Percentiles rank a stretch among this genome's conserved stretches.
Evolutionary conservation across 2,888 invertebrate species (phyloP).

Genomic region (Branchipolynoe longqiensis): DNA sequence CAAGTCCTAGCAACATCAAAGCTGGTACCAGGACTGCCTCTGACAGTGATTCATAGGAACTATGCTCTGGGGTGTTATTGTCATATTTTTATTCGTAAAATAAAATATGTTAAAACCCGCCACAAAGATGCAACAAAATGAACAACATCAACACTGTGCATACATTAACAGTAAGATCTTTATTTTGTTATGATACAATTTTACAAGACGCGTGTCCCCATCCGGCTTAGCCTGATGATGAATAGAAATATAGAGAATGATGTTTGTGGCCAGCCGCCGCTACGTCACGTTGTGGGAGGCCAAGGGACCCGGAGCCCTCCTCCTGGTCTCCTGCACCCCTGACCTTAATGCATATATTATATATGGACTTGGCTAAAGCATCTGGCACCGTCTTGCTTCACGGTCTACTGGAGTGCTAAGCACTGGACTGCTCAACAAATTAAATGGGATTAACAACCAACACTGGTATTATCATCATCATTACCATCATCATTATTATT

Average conservation of each 20-base stretch:
- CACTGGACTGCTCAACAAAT: conserved; percentile 48
- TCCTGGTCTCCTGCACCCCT: neutral
- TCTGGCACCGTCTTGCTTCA: neutral
- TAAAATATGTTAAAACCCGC: too few species aligned
- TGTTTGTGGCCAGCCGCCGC: neutral
- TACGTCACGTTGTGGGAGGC: too few species aligned
- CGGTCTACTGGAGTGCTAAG: conserved; percentile 1
- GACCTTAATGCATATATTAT: conserved; percentile 35
- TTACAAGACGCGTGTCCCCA: conserved; percentile 40
- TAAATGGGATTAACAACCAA: conserved; percentile 43
- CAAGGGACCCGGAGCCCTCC: too few species aligned
- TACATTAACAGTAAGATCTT: conserved; percentile 51
- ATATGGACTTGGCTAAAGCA: conserved; percentile 45
- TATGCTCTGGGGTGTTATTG: too few species aligned
- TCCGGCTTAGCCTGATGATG: conserved; percentile 28
- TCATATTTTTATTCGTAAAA: neutral
- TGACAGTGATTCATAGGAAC: too few species aligned
- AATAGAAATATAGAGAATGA: conserved; percentile 51
- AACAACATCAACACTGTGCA: neutral
- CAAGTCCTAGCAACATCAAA: too few species aligned
- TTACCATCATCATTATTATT: conserved; percentile 11
- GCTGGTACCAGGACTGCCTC: too few species aligned
- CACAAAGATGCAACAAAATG: too few species aligned
- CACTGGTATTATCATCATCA: conserved; percentile 5
- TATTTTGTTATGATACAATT: conserved; percentile 54